Percentiles rank a stretch among this genome's conserved stretches.
Conservation (phyloP, 2,113 vertebrate species). For the Chroicocephalus ridibundus region DNA sequence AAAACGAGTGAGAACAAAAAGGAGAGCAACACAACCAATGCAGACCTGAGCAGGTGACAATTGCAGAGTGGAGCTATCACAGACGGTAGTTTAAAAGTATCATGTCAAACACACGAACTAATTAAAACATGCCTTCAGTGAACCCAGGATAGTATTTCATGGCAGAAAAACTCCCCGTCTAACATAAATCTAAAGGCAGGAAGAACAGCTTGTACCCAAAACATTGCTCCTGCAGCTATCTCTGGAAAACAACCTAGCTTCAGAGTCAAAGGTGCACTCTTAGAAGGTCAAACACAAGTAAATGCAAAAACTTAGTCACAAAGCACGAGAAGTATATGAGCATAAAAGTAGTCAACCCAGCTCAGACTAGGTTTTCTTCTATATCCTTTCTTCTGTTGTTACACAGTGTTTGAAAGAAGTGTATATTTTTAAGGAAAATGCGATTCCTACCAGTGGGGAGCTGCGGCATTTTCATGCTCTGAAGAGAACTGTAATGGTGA, state of each 20-base stretch:
- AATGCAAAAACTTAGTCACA: not conserved
- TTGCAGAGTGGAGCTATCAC: not conserved
- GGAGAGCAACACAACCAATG: not conserved
- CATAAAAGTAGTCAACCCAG: not conserved
- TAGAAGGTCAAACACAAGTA: not conserved
- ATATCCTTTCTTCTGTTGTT: not conserved
- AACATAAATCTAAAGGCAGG: not conserved
- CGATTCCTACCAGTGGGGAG: not conserved
- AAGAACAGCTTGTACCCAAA: not conserved
- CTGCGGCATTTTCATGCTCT: not conserved
- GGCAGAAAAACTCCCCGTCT: not conserved
- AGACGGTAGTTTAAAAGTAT: not conserved
- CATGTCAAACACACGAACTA: conserved; percentile 24
- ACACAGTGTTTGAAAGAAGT: not conserved
- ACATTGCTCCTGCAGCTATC: not conserved
- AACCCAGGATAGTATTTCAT: not conserved
- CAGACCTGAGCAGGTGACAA: conserved; percentile 10
- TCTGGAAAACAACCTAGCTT: not conserved
- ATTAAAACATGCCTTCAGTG: not conserved
- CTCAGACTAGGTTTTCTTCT: not conserved
- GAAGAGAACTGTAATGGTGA: not conserved
- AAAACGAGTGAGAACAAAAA: conserved; percentile 25
- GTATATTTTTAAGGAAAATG: not conserved
- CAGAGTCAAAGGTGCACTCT: not conserved
- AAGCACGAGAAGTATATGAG: not conserved